Evolutionary conservation across 1,140 invertebrate species (phyloP).

Genomic region (Aphelenchoides avenae): DNA sequence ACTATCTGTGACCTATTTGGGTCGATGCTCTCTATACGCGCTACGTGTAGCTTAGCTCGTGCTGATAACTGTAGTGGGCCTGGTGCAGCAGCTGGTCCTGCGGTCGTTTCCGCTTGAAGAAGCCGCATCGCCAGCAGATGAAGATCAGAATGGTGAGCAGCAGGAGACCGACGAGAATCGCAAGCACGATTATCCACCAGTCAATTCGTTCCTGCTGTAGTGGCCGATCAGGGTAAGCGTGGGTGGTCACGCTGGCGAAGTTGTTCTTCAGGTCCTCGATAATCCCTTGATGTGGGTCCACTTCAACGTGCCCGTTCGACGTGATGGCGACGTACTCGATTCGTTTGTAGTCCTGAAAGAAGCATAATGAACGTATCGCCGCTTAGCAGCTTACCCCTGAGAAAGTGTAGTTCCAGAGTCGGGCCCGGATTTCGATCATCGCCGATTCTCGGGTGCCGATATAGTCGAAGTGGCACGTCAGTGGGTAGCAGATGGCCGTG

Average conservation of each 20-base stretch:
- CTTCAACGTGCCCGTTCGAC: constrained; percentile 42
- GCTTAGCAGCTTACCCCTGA: constrained; percentile 27
- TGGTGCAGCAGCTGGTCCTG: constrained; percentile 21
- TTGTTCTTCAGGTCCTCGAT: constrained; percentile 42
- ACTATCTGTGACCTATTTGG: no score
- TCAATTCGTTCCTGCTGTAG: constrained; percentile 33
- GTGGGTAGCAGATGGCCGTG: constrained; percentile 27
- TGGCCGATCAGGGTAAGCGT: constrained; percentile 46
- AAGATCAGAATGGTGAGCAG: constrained; percentile 32
- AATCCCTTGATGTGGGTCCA: constrained; percentile 48
- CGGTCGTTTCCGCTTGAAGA: constrained; percentile 47
- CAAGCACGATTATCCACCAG: constrained; percentile 39
- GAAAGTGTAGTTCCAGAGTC: constrained; percentile 42
- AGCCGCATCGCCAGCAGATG: constrained; percentile 35
- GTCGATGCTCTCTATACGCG: no score
- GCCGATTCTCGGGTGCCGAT: constrained; percentile 31
- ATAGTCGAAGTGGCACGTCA: constrained; percentile 40
- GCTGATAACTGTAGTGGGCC: constrained; percentile 37
- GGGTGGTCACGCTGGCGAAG: constrained; percentile 40
- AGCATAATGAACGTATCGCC: background rate
- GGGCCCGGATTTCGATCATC: constrained; percentile 38
- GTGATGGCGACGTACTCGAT: constrained; percentile 47
- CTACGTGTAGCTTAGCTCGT: no score
- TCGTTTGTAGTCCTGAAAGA: constrained; percentile 36
- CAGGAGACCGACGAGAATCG: constrained; percentile 35